Evolutionary conservation across 2,888 invertebrate species (phyloP).

Genomic region (Rhamnusium bicolor): DNA sequence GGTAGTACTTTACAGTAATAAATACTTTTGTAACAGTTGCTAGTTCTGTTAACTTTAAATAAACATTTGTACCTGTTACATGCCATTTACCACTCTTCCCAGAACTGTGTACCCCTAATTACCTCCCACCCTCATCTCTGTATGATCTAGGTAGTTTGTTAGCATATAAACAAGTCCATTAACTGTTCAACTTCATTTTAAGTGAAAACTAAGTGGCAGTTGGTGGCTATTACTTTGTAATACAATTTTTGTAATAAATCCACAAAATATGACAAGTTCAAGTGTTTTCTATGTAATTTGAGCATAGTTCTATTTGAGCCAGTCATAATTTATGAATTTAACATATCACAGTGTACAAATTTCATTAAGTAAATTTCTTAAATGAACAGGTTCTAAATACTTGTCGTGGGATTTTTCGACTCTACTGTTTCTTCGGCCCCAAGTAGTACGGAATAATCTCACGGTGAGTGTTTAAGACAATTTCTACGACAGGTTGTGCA

Average conservation of each 20-base stretch:
- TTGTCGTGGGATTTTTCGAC: conserved; percentile 60
- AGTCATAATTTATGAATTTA: conserved; percentile 27
- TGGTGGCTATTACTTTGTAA: background rate
- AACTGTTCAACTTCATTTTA: background rate
- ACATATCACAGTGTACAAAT: conserved; percentile 6
- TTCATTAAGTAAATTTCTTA: conserved; percentile 25
- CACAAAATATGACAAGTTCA: conserved; percentile 32
- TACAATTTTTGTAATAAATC: conserved; percentile 28
- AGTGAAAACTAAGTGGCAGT: background rate
- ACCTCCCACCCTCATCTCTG: conserved; percentile 19
- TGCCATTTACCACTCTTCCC: conserved; percentile 11
- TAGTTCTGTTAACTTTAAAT: background rate
- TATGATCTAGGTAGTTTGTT: conserved; percentile 10
- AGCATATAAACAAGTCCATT: background rate
- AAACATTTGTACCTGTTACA: conserved; percentile 20
- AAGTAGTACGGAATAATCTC: conserved; percentile 68
- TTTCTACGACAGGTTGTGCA: background rate
- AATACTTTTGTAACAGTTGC: background rate
- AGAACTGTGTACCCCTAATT: conserved; percentile 17
- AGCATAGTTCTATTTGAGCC: background rate
- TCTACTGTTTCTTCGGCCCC: conserved; percentile 50
- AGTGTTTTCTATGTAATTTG: background rate
- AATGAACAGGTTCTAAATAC: conserved; percentile 49
- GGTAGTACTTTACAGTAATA: background rate
- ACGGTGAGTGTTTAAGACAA: conserved; percentile 53